These are phyloP conservation scores for Venturia canescens DNA, from an alignment of 1,140 invertebrate genomes.

Conservation along the genomic window DNA sequence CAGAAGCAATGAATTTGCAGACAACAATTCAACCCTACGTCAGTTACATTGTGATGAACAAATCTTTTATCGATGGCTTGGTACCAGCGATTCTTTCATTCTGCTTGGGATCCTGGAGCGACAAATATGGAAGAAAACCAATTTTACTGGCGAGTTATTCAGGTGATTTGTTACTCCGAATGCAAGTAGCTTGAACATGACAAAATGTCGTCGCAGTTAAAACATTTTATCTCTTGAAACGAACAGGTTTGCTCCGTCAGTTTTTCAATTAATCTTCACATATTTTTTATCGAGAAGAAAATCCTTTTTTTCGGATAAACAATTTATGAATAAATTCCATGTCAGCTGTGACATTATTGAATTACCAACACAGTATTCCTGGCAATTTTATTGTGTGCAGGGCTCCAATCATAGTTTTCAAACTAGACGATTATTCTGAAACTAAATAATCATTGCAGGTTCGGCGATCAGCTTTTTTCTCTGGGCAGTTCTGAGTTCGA, in stretches of 20 bases:
- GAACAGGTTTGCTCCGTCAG: neutral
- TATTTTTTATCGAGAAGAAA: too few relatives aligned
- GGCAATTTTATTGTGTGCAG: neutral
- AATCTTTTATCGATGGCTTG: conserved; percentile 80
- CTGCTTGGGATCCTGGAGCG: conserved; percentile 86
- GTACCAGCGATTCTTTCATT: conserved; percentile 81
- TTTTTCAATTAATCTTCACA: neutral
- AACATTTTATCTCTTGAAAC: too few relatives aligned
- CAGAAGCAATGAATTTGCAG: conserved; percentile 77
- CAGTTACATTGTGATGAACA: conserved; percentile 78
- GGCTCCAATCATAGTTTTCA: too few relatives aligned
- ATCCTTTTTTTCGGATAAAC: neutral
- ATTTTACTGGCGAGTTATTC: conserved; percentile 78
- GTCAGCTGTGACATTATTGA: neutral
- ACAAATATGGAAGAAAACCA: conserved; percentile 84
- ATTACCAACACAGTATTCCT: neutral
- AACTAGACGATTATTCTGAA: too few relatives aligned
- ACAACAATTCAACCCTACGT: conserved; percentile 80
- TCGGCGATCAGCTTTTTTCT: conserved; percentile 55
- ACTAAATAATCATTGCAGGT: conserved; percentile 49
- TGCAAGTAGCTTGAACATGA: neutral
- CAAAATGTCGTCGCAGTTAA: too few relatives aligned
- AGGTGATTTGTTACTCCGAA: conserved; percentile 69
- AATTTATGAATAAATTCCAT: neutral
- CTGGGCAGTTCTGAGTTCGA: conserved; percentile 56